Base-by-base conservation (phyloP, 2,797 vertebrate genomes). In the Merluccius polli region DNA sequence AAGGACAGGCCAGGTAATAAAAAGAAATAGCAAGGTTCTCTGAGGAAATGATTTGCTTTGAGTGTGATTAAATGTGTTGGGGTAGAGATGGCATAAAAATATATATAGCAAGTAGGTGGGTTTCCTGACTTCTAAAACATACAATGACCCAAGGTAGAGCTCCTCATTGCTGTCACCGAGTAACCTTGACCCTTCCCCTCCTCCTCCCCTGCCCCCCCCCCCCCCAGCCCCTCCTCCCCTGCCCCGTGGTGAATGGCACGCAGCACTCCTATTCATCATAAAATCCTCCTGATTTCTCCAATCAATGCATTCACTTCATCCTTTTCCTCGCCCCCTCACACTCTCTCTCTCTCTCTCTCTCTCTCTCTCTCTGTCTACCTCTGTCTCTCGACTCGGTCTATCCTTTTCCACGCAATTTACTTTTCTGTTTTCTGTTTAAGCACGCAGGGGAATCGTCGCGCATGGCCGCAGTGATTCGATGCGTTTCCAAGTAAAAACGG, bases 321-420 rank as follows among this genome's bases (percentile, higher is more conserved):
- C 29, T 13, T 8, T 36, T 27, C 75, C 74, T 9, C 32, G 73
- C 72, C 38, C 68, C 71, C 72, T 31, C 2, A 31, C n/a, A 29
- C 68, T 9, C 38, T 11, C 21, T 67, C 71, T 74, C 77, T 70
- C 24, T n/a, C 16, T 73, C 13, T 38, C 36, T 38, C 38, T 68
- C 33, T 75, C 59, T 12, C 36, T 79, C 63, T 74, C 71, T 73
- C 69, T 48, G 15, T 21, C 73, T 59, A 27, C 4, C 24, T 75
- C 41, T 70, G 1, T n/a, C 78, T 27, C 44, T 71, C 70, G 69
- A 6, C 36, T 77, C 73, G 41, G 65, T 74, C 73, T 30, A 2
- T 32, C 21, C 32, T 29, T 65, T 7, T 70, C 68, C 24, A 1
- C 3, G 12, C 9, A 7, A 9, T 52, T 9, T n/a, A 0, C 21